Conservation (phyloP, 2,113 vertebrate genomes). For the Indicator indicator region DNA sequence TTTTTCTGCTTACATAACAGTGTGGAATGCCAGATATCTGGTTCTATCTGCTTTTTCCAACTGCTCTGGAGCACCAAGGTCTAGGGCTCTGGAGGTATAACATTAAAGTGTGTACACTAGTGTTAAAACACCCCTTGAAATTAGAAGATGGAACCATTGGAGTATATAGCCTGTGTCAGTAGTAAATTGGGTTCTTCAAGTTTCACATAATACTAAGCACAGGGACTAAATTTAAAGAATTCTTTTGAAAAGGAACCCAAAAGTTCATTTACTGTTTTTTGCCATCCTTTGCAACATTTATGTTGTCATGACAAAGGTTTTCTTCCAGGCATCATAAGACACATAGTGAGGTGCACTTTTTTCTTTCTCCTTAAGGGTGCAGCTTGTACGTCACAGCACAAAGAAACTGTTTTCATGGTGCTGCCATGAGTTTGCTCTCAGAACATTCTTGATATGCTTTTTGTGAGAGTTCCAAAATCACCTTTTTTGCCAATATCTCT, state of each 20-base stretch:
- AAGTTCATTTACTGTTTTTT: background rate
- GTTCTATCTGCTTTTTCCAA: background rate
- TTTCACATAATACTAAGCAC: background rate
- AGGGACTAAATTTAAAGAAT: background rate
- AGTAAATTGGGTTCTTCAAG: background rate
- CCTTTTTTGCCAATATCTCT: background rate
- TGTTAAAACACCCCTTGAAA: background rate
- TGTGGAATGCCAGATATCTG: background rate
- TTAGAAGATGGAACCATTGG: background rate
- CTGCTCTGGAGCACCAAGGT: background rate
- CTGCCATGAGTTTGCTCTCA: background rate
- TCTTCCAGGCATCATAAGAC: background rate
- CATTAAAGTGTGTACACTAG: background rate
- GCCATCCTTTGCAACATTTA: background rate
- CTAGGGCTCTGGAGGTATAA: background rate
- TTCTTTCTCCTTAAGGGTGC: background rate
- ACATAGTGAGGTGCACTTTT: background rate
- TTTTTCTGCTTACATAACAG: background rate
- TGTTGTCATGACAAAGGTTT: background rate
- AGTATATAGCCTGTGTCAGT: background rate
- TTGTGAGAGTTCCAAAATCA: background rate
- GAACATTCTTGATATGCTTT: background rate
- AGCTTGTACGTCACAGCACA: background rate
- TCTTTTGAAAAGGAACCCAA: background rate
- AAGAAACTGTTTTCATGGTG: background rate